These are phyloP conservation scores for Apodemia duryi DNA, from an alignment of 2,888 invertebrate genomes.

Conservation along the genomic window DNA sequence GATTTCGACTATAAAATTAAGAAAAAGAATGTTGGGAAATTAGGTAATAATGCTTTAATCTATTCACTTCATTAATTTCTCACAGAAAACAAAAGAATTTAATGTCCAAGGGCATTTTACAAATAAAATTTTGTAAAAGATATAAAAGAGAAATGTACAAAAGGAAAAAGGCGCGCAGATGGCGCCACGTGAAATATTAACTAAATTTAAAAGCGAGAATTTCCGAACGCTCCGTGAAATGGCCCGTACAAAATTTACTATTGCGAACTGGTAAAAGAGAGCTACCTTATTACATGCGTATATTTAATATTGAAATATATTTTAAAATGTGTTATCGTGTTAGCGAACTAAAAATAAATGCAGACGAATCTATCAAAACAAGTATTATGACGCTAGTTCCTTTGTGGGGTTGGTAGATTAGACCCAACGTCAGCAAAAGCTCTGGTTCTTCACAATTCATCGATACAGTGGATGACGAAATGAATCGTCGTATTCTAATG, in stretches of 20 bases:
- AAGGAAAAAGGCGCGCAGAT: constrained; percentile 56
- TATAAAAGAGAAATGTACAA: constrained; percentile 41
- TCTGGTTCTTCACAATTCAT: too few relatives aligned
- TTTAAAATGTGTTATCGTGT: background rate
- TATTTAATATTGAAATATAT: constrained; percentile 23
- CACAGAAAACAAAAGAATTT: constrained; percentile 5
- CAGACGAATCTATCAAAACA: too few relatives aligned
- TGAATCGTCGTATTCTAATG: too few relatives aligned
- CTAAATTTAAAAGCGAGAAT: constrained; percentile 62
- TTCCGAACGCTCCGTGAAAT: constrained; percentile 50
- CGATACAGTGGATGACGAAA: too few relatives aligned
- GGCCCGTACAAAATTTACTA: constrained; percentile 66
- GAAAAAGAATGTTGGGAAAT: background rate
- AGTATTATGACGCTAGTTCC: too few relatives aligned
- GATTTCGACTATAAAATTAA: background rate
- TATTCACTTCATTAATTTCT: constrained; percentile 3
- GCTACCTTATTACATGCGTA: constrained; percentile 29
- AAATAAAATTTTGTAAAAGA: constrained; percentile 26
- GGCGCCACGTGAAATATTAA: constrained; percentile 69
- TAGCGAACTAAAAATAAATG: too few relatives aligned
- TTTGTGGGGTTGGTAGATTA: too few relatives aligned
- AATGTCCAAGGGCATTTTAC: constrained; percentile 11
- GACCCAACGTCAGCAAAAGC: too few relatives aligned
- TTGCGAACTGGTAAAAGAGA: constrained; percentile 40
- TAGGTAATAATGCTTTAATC: background rate